Percentiles rank a stretch among this genome's conserved stretches.
Evolutionary conservation across 2,113 vertebrate species (phyloP).

Genomic region (Vimba vimba): DNA sequence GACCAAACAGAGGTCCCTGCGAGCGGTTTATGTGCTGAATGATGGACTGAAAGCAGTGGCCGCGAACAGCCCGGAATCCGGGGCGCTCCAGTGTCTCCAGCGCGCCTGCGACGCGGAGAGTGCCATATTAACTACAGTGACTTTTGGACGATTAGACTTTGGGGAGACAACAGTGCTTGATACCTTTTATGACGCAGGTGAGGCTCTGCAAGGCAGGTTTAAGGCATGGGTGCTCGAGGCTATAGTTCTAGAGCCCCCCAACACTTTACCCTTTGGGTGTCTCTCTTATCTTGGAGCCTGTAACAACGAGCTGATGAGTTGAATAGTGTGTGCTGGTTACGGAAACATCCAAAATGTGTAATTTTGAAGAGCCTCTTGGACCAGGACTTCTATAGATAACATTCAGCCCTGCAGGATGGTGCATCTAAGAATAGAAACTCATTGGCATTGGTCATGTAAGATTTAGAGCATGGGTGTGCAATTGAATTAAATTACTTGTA

Average conservation of each 20-base stretch:
- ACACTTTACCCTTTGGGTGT: not conserved
- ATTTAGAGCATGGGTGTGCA: not conserved
- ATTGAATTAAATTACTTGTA: not conserved
- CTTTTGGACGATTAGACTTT: conserved; percentile 89
- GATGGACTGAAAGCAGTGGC: conserved; percentile 78
- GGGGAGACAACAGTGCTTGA: conserved; percentile 88
- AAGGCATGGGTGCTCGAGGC: not conserved
- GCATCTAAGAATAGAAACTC: not conserved
- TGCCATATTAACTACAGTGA: conserved; percentile 83
- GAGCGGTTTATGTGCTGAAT: conserved; percentile 84
- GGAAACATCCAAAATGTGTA: not conserved
- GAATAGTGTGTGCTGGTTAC: not conserved
- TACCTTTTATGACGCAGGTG: conserved; percentile 93
- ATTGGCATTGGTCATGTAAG: not conserved
- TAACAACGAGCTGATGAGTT: not conserved
- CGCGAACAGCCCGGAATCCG: conserved; percentile 84
- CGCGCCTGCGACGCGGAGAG: conserved; percentile 87
- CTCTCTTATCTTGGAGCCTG: not conserved
- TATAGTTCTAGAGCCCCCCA: not conserved
- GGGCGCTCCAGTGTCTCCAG: conserved; percentile 84
- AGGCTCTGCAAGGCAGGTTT: conserved; percentile 20
- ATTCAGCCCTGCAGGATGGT: not conserved
- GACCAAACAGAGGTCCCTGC: conserved; percentile 77
- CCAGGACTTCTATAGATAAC: not conserved
- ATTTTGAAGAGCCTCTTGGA: not conserved